Evolutionary conservation across 2,113 vertebrate species (phyloP), one percentile per base, ranked within the genome.

Genomic region (Pomatostomus ruficeps): DNA sequence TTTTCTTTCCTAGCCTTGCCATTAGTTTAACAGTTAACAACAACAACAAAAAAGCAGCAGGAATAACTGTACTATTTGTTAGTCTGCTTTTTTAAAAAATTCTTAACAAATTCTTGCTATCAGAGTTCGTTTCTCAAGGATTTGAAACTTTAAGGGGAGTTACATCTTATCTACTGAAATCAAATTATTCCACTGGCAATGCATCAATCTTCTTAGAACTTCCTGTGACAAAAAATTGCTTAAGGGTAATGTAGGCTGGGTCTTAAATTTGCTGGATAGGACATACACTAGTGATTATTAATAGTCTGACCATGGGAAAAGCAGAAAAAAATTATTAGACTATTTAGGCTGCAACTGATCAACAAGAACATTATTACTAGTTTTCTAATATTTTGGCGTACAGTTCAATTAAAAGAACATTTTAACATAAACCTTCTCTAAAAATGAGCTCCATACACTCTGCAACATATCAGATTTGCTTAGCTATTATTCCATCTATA

Each of bases 81-180:
- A 9, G 11, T 13, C 14, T 6, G 5, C 0, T 1, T 4, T 8
- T 51, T 26, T 25, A 52, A 4, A 1, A 3, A 59, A 38, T 71
- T 48, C 35, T 82, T 72, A 67, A 68, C 8, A 14, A 72, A 61
- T 83, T n/a, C 19, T 52, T 83, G 17, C 26, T 51, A 18, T 26
- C 58, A 24, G 19, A 65, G 14, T 72, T 55, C 28, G 13, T 58
- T 89, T 77, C 61, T 91, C 51, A 62, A 65, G 26, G 25, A 75
- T 84, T 38, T 72, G 33, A 59, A 57, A 86, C 35, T 38, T 35
- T 22, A 51, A 83, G 66, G 22, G 22, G 35, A 20, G 8, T 45
- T 43, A 33, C 12, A 83, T 18, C 8, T 55, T 63, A 80, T 86
- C 31, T 61, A 74, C 18, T 66, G 51, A 61, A 84, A 83, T 48